These are phyloP conservation scores for Orthosia incerta DNA, from an alignment of 2,888 invertebrate genomes.

Conservation along the genomic window DNA sequence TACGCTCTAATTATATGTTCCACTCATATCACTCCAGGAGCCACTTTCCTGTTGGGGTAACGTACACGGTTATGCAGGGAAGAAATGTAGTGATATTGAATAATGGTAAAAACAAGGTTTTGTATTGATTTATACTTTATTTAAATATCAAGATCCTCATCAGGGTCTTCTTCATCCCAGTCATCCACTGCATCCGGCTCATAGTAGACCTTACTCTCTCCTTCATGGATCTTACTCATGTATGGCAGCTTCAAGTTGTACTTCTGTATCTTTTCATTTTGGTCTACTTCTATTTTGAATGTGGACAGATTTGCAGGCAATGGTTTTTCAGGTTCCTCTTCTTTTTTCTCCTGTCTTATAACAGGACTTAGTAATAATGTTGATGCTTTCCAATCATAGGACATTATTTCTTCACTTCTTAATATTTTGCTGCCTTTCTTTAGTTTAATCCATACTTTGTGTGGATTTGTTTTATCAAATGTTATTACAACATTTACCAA, in stretches of 20 bases:
- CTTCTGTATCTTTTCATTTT: constrained; percentile 91
- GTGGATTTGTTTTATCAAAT: constrained; percentile 72
- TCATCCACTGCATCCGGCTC: constrained; percentile 95
- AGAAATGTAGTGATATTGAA: neutral
- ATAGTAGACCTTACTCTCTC: constrained; percentile 93
- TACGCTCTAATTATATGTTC: too few relatives aligned
- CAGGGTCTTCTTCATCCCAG: constrained; percentile 96
- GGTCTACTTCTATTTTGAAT: constrained; percentile 92
- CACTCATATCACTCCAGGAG: too few relatives aligned
- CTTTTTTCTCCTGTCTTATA: constrained; percentile 74
- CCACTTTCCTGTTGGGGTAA: too few relatives aligned
- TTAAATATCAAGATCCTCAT: constrained; percentile 95
- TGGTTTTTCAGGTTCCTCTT: constrained; percentile 81
- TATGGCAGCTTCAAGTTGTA: constrained; percentile 92
- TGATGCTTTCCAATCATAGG: constrained; percentile 78
- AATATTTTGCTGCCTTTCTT: constrained; percentile 90
- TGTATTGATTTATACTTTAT: constrained; percentile 54
- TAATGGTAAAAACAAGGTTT: neutral
- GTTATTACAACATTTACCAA: constrained; percentile 83
- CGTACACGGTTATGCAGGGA: too few relatives aligned
- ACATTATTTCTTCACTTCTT: constrained; percentile 83
- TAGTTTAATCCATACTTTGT: constrained; percentile 80
- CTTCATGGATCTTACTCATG: constrained; percentile 88
- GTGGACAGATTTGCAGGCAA: constrained; percentile 89
- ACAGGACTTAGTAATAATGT: constrained; percentile 76